phyloP scores from a whole-genome alignment of 2,113 vertebrate genomes.

The Petromus typicus region DNA sequence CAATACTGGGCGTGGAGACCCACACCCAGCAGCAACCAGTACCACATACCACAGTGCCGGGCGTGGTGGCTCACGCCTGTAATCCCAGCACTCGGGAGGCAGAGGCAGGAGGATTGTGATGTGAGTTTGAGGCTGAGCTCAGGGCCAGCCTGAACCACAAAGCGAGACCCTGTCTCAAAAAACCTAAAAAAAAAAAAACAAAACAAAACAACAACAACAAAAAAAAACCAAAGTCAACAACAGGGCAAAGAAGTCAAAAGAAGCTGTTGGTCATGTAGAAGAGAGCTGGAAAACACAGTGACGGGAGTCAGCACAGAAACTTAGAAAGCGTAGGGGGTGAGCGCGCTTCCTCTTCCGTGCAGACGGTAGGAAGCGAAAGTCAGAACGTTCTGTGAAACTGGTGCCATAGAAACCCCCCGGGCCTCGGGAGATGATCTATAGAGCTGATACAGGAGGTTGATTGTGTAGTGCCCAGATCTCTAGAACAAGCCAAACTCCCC shows the following conservation, averaged over 20 bases:
- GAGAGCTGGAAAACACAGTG: not conserved
- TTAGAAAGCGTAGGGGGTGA: not conserved
- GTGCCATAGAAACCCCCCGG: not conserved
- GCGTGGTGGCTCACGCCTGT: too few relatives aligned
- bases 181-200: too few relatives aligned
- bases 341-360: not conserved
- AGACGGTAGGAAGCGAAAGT: not conserved
- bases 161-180: too few relatives aligned
- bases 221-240: too few relatives aligned
- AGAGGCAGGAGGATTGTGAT: too few relatives aligned
- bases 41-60: too few relatives aligned
- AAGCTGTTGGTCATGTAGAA: not conserved
- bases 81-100: too few relatives aligned
- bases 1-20: too few relatives aligned
- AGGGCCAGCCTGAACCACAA: too few relatives aligned
- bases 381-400: conserved; percentile 12
- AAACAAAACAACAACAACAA: too few relatives aligned
- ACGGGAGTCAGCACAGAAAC: not conserved
- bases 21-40: too few relatives aligned
- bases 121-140: too few relatives aligned
- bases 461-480: not conserved
- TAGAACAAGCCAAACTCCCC: not conserved
- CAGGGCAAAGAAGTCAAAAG: not conserved
- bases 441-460: not conserved
- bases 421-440: not conserved